Evolutionary conservation across 2,888 invertebrate species (phyloP).

Genomic region (Coelinius sp.): DNA sequence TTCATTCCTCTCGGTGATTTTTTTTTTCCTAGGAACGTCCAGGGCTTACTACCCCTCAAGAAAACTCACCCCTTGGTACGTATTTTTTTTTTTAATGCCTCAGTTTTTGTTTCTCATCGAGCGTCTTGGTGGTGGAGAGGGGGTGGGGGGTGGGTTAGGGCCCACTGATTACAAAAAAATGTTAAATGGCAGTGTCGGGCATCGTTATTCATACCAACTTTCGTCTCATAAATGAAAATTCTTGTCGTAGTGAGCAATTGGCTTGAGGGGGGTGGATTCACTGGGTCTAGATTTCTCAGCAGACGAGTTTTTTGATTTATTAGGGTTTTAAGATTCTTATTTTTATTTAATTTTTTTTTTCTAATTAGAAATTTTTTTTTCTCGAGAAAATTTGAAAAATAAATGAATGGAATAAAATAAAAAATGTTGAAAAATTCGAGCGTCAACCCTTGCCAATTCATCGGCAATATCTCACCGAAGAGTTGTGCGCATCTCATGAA

Average conservation of each 20-base stretch:
- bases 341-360: not conserved
- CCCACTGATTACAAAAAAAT: constrained; percentile 55
- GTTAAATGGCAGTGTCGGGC: constrained; percentile 54
- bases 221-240: constrained; percentile 51
- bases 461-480: constrained; percentile 35
- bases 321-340: not conserved
- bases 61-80: constrained; percentile 5
- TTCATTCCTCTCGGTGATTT: constrained; percentile 24
- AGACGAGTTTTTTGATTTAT: constrained; percentile 14
- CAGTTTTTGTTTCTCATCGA: constrained; percentile 4
- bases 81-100: constrained; percentile 35
- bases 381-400: too few species aligned
- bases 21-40: constrained; percentile 7
- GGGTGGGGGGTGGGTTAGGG: too few species aligned
- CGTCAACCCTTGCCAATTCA: constrained; percentile 37
- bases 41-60: not conserved
- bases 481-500: constrained; percentile 65
- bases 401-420: constrained; percentile 13
- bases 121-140: too few species aligned
- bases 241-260: constrained; percentile 46
- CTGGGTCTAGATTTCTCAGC: constrained; percentile 8
- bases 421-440: not conserved
- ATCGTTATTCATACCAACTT: constrained; percentile 51
- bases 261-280: constrained; percentile 4
- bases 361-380: not conserved